Conservation (phyloP, 1,140 invertebrate genomes). For the Bombus affinis region DNA sequence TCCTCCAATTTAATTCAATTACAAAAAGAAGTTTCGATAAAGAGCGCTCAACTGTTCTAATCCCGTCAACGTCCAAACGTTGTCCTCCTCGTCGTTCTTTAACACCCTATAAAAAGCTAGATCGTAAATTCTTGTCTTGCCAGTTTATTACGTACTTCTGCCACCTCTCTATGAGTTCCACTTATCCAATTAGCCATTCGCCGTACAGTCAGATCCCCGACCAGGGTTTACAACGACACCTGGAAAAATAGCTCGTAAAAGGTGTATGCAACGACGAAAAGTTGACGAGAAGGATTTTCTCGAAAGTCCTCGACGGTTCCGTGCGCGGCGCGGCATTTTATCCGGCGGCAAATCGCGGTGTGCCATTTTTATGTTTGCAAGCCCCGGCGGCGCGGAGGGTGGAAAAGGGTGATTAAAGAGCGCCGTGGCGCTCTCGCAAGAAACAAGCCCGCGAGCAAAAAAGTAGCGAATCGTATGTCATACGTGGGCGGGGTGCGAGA, state of each 20-base stretch:
- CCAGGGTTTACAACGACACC: background rate
- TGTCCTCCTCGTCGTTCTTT: background rate
- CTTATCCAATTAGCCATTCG: conserved; percentile 9
- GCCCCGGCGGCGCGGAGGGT: background rate
- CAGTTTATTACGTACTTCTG: background rate
- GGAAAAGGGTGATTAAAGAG: conserved; percentile 39
- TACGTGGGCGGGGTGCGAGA: conserved; percentile 3
- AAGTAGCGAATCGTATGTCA: conserved; percentile 45
- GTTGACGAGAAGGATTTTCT: background rate
- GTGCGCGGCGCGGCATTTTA: background rate
- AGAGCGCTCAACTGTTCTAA: background rate
- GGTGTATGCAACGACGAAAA: background rate
- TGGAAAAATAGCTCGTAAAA: conserved; percentile 16
- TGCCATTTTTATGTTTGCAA: conserved; percentile 43
- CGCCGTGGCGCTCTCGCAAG: conserved; percentile 37
- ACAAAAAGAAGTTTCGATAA: background rate
- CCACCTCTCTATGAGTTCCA: background rate
- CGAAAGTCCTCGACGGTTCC: background rate
- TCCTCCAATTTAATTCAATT: background rate
- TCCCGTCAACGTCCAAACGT: background rate
- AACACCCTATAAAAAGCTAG: background rate
- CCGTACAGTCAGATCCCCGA: background rate
- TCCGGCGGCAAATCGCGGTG: conserved; percentile 30
- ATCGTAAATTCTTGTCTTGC: background rate
- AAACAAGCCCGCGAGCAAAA: conserved; percentile 39